These are phyloP conservation scores for Anticlea derivata DNA, from an alignment of 2,888 invertebrate species.

Conservation along the genomic window DNA sequence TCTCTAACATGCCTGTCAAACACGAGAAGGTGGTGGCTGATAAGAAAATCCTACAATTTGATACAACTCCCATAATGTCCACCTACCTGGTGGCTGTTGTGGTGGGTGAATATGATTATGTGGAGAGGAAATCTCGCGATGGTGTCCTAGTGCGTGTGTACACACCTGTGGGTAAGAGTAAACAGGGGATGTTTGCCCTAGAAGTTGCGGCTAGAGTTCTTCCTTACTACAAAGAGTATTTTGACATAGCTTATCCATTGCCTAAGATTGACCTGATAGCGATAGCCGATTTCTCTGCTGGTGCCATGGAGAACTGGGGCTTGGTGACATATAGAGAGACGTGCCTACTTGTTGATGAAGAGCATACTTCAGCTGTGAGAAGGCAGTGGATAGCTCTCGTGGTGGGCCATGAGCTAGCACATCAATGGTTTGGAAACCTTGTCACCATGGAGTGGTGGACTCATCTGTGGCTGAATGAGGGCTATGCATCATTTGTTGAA, in stretches of 20 bases:
- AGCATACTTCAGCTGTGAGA: constrained; percentile 93
- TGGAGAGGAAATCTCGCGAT: constrained; percentile 92
- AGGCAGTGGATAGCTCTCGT: constrained; percentile 95
- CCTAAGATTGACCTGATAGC: constrained; percentile 99
- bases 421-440: constrained; percentile 99
- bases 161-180: constrained; percentile 94
- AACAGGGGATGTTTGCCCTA: constrained; percentile 95
- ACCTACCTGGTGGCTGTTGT: constrained; percentile 97
- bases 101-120: constrained; percentile 97
- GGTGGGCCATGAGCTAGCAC: constrained; percentile 96
- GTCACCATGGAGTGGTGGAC: constrained; percentile 99
- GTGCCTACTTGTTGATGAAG: constrained; percentile 94
- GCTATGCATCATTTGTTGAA: constrained; percentile 98
- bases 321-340: constrained; percentile 96
- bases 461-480: constrained; percentile 97
- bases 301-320: constrained; percentile 99
- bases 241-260: constrained; percentile 96
- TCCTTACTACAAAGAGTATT: constrained; percentile 97
- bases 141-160: constrained; percentile 93
- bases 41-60: constrained; percentile 87
- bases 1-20: constrained; percentile 95
- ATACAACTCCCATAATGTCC: constrained; percentile 96
- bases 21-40: constrained; percentile 72
- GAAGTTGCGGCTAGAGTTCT: constrained; percentile 96
- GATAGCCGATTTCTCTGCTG: constrained; percentile 96